Conservation (phyloP, 2,113 vertebrate genomes). For the Serilophus lunatus region DNA sequence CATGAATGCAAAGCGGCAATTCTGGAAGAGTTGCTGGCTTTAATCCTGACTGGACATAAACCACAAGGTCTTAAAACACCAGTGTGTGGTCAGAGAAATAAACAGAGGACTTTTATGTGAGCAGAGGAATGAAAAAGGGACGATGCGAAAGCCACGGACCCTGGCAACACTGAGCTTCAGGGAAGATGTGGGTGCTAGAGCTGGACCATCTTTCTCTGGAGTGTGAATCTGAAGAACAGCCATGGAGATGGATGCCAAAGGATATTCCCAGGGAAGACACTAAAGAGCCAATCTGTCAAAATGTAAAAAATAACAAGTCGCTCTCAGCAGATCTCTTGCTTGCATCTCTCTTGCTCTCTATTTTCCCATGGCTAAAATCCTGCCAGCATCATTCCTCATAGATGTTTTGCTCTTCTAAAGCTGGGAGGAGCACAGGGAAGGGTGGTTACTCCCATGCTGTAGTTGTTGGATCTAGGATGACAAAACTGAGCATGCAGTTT, state of each 20-base stretch:
- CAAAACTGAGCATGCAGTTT: not conserved
- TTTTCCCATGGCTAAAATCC: not conserved
- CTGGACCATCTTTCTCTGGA: not conserved
- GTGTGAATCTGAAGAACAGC: not conserved
- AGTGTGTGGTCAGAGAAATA: not conserved
- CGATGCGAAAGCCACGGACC: not conserved
- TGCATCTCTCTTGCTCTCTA: fast-evolving
- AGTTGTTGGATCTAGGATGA: not conserved
- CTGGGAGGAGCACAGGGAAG: not conserved
- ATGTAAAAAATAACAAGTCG: not conserved
- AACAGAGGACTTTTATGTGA: not conserved
- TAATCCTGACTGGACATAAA: not conserved
- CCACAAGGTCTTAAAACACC: not conserved
- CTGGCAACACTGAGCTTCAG: not conserved
- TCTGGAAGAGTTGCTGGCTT: not conserved
- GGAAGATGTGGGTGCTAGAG: not conserved
- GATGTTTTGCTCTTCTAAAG: not conserved
- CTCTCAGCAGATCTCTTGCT: not conserved
- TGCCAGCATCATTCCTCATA: not conserved
- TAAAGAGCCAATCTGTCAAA: not conserved
- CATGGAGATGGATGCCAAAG: not conserved
- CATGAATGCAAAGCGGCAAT: not conserved
- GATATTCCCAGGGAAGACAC: not conserved
- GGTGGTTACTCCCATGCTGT: not conserved
- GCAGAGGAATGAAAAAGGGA: not conserved